Conservation (phyloP, 2,113 vertebrate genomes). For the Pedionomus torquatus region DNA sequence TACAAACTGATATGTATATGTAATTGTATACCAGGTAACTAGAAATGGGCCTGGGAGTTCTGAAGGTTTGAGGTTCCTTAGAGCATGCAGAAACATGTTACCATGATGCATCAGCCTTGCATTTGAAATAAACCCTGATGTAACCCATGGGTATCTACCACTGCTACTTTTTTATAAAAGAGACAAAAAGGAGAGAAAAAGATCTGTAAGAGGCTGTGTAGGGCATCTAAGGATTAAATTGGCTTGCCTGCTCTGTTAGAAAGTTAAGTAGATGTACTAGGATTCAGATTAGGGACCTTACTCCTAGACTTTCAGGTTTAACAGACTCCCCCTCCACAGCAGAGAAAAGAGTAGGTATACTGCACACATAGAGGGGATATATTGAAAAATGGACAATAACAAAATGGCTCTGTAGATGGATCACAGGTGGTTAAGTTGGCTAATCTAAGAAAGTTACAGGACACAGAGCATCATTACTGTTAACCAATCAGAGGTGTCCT, state of each 20-base stretch:
- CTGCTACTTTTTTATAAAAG: too few relatives aligned
- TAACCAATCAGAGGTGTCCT: not conserved
- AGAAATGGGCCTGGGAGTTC: not conserved
- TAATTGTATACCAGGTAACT: not conserved
- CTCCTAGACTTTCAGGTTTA: not conserved
- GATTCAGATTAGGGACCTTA: not conserved
- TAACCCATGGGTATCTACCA: not conserved
- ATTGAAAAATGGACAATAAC: not conserved
- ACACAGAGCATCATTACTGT: not conserved
- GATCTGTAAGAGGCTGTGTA: accelerated
- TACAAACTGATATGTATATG: too few relatives aligned
- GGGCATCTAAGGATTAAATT: not conserved
- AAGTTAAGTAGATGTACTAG: not conserved
- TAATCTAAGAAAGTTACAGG: not conserved
- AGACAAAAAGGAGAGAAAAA: not conserved
- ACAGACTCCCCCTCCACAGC: not conserved
- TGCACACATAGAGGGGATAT: not conserved
- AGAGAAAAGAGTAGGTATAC: not conserved
- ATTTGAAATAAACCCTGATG: not conserved
- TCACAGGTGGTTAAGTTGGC: not conserved
- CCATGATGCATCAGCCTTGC: not conserved
- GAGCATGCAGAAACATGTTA: too few relatives aligned
- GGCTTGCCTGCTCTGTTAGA: not conserved
- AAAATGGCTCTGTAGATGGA: not conserved
- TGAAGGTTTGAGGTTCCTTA: not conserved